Evolutionary conservation across 1,140 invertebrate genomes (phyloP).

Genomic region (Dendroctonus valens): DNA sequence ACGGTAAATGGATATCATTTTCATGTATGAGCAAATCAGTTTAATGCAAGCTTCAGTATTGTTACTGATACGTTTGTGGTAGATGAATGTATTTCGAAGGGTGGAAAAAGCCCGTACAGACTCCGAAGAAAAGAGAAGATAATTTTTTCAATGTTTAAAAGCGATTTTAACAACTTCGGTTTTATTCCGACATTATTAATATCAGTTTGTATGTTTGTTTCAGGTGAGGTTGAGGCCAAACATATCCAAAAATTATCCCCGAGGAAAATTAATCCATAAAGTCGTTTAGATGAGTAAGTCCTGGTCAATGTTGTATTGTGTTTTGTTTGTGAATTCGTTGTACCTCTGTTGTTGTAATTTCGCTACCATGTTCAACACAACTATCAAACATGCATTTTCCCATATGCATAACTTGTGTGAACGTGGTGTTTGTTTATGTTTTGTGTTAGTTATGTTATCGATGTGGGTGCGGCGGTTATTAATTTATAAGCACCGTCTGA

Average conservation of each 20-base stretch:
- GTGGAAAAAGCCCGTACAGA: too few relatives aligned
- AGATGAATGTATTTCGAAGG: too few relatives aligned
- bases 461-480: not conserved
- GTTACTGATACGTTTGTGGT: too few relatives aligned
- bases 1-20: not conserved
- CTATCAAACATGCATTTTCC: slow-evolving; percentile 15
- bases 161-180: too few relatives aligned
- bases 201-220: slow-evolving; percentile 19
- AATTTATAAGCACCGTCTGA: too few relatives aligned
- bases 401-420: slow-evolving; percentile 18
- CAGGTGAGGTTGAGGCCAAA: slow-evolving; percentile 40
- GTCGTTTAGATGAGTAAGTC: slow-evolving; percentile 41
- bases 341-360: slow-evolving; percentile 31
- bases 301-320: slow-evolving; percentile 37
- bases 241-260: slow-evolving; percentile 25
- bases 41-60: too few relatives aligned
- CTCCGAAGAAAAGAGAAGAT: too few relatives aligned
- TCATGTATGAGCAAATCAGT: too few relatives aligned
- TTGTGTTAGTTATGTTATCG: slow-evolving; percentile 15
- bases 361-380: slow-evolving; percentile 23
- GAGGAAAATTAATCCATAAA: slow-evolving; percentile 34
- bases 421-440: slow-evolving; percentile 16
- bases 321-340: slow-evolving; percentile 32
- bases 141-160: too few relatives aligned
- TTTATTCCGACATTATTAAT: not conserved